phyloP scores from a whole-genome alignment of 1,140 invertebrate genomes.

The Penaeus chinensis region DNA sequence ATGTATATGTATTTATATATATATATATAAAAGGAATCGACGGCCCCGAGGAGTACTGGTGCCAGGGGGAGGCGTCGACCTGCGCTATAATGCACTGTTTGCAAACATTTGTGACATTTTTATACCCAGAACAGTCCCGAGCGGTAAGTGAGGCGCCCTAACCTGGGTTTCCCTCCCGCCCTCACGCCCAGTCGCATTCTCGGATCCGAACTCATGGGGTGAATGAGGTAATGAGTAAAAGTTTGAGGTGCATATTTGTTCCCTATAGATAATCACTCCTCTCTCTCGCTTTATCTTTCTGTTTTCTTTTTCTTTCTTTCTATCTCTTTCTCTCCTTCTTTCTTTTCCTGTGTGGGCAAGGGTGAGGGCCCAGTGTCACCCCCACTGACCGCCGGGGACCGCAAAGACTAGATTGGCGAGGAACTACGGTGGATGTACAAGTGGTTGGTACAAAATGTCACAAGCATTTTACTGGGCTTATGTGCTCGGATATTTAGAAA shows the following conservation, averaged over 20 bases:
- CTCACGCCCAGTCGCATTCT: background rate
- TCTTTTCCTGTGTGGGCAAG: background rate
- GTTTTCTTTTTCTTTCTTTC: no score
- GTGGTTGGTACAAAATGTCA: conserved; percentile 41
- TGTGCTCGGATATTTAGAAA: background rate
- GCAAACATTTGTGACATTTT: conserved; percentile 37
- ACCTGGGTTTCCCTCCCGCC: background rate
- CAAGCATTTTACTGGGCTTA: conserved; percentile 35
- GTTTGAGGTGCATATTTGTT: no score
- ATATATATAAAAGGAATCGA: no score
- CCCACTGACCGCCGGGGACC: conserved; percentile 35
- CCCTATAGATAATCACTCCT: no score
- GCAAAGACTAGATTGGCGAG: conserved; percentile 56
- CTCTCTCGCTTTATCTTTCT: no score
- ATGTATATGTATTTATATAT: background rate
- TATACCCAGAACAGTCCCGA: conserved; percentile 24
- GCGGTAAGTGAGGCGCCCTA: conserved; percentile 7
- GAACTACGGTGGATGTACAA: conserved; percentile 50
- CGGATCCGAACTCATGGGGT: background rate
- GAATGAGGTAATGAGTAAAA: conserved; percentile 4
- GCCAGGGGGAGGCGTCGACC: no score
- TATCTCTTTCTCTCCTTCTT: no score
- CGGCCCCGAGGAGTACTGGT: no score
- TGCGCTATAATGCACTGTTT: conserved; percentile 11
- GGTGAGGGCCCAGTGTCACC: background rate